Percentiles rank a stretch among this genome's conserved stretches.
phyloP scores from a whole-genome alignment of 2,113 vertebrate species.

The Dipodomys merriami region DNA sequence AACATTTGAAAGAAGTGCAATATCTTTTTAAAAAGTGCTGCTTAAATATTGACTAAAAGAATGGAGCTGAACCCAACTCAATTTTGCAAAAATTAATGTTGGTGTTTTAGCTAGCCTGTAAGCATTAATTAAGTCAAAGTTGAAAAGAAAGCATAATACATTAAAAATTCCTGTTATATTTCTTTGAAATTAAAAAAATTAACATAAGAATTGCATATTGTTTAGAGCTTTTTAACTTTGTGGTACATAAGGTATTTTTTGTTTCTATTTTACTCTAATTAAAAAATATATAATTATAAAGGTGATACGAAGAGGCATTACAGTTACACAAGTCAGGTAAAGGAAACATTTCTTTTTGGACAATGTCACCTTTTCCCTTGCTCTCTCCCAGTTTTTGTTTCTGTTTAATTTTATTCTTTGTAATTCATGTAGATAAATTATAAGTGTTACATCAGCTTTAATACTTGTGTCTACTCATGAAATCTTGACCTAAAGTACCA shows the following conservation, averaged over 20 bases:
- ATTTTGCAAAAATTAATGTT: conserved; percentile 76
- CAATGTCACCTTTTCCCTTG: too few relatives aligned
- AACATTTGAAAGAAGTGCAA: conserved; percentile 87
- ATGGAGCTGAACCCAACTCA: conserved; percentile 66
- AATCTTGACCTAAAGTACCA: neutral
- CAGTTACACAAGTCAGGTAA: too few relatives aligned
- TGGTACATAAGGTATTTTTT: neutral
- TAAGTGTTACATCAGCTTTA: conserved; percentile 23
- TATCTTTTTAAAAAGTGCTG: conserved; percentile 84
- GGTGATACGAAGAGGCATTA: too few relatives aligned
- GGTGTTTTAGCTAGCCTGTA: conserved; percentile 81
- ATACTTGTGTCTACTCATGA: neutral
- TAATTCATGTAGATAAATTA: neutral
- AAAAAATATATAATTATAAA: too few relatives aligned
- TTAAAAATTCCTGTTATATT: conserved; percentile 76
- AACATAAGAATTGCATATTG: conserved; percentile 85
- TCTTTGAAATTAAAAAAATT: conserved; percentile 81
- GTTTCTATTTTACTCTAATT: too few relatives aligned
- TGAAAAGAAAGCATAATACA: conserved; percentile 73
- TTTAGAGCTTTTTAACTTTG: too few relatives aligned
- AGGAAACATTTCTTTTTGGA: too few relatives aligned
- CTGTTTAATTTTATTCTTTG: conserved; percentile 16
- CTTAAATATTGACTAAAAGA: conserved; percentile 74
- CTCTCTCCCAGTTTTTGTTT: neutral
- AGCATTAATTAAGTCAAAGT: conserved; percentile 78